phyloP scores from a whole-genome alignment of 37 sponge, comb jelly and placozoan species.

The Chondrosia reniformis region DNA sequence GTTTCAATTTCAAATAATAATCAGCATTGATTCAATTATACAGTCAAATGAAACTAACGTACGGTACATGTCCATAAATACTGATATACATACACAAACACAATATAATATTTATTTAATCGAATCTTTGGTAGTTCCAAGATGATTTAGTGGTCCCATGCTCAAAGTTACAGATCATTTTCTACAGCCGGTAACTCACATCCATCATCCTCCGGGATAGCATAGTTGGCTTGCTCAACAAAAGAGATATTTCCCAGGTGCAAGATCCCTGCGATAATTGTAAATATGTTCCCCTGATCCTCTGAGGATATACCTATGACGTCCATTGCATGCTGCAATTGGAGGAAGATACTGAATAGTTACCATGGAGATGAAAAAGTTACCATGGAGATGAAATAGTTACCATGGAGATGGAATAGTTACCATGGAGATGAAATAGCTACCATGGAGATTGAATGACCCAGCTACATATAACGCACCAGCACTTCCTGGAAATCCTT shows the following conservation, averaged over 20 bases:
- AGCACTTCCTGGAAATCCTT: constrained; percentile 84
- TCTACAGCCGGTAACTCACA: constrained; percentile 78
- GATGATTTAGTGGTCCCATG: no score
- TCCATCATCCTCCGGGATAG: constrained; percentile 89
- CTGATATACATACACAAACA: no score
- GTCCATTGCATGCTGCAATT: constrained; percentile 97
- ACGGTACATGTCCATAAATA: no score
- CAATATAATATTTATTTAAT: no score
- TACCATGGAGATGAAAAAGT: no score
- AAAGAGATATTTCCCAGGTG: constrained; percentile 96
- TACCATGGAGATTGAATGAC: neutral
- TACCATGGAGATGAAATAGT: no score
- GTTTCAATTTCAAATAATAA: no score
- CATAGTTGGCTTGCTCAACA: constrained; percentile 84
- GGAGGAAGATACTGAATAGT: no score
- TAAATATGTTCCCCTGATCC: constrained; percentile 70
- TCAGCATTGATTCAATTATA: no score
- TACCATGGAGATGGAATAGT: neutral
- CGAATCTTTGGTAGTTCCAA: no score
- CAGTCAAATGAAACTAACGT: no score
- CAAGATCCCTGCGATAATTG: constrained; percentile 86
- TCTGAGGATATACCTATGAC: constrained; percentile 82
- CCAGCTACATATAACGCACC: constrained; percentile 35
- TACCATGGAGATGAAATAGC: neutral
- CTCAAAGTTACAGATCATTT: no score